Evolutionary conservation across 2,113 vertebrate species (phyloP), one percentile per base, ranked within the genome.

Genomic region (Ctenodactylus gundi): DNA sequence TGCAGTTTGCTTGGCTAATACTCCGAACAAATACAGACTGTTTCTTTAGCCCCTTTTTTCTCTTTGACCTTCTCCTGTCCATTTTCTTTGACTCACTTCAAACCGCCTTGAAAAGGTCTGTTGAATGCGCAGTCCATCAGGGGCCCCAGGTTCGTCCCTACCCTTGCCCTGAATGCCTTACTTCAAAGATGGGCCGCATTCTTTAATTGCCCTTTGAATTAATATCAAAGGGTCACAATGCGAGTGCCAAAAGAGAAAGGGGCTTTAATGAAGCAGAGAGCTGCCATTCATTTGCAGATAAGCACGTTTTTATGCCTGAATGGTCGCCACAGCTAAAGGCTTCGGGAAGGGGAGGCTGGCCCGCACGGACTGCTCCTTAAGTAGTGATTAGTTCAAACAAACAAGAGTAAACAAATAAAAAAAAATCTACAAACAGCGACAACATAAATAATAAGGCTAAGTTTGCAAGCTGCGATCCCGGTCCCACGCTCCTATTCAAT

Each of bases 161-260:
- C 99, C 98, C 98, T 98, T 98, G 99, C 99, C 99, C 99, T 98
- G 98, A 98, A 99, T 98, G 99, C 98, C 98, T 98, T 98, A 99
- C 99, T 99, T 99, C 99, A 99, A 99, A 99, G 99, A 99, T 99
- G 99, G 98, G 98, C 98, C 99, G 99, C 99, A 99, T 99, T 99
- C 99, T 99, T 99, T 99, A 99, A 99, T 99, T 99, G 99, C 99
- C 99, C 99, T 99, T 99, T 99, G 99, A 99, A 99, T 99, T 99
- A 99, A 99, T 99, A 99, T 99, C 99, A 99, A 99, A 98, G 99
- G 99, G 99, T 99, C 99, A 99, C 99, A 99, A 99, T 99, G 99
- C 98, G 98, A 99, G 99, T 99, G 99, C 99, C 99, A 99, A 98
- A 98, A 98, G 98, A 99, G 99, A 99, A 99, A 99, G 99, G 99